These are phyloP conservation scores for Amphipyra berbera DNA, from an alignment of 2,888 invertebrate species.

Conservation along the genomic window DNA sequence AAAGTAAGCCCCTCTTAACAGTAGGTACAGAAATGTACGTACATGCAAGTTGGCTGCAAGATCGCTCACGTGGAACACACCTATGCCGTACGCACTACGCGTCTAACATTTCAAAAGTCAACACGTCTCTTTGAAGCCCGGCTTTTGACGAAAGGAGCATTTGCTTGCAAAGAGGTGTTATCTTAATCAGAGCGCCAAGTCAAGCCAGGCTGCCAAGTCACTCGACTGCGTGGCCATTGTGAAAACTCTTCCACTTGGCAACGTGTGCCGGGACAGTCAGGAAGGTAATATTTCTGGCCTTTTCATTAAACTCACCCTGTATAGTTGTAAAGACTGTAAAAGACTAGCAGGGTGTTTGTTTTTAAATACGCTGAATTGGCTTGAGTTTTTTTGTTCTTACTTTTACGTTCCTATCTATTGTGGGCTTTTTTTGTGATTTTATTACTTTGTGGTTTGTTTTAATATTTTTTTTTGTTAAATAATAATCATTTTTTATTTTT, in stretches of 20 bases:
- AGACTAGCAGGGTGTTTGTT: conserved; percentile 9
- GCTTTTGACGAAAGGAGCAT: conserved; percentile 69
- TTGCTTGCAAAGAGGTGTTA: conserved; percentile 76
- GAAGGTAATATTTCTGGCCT: conserved; percentile 78
- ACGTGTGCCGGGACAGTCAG: conserved; percentile 63
- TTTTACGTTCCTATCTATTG: background rate
- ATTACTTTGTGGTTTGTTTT: background rate
- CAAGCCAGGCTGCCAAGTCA: conserved; percentile 63
- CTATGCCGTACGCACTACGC: conserved; percentile 4
- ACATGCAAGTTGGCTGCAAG: conserved; percentile 28
- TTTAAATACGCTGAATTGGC: background rate
- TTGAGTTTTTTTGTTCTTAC: background rate
- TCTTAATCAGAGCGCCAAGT: conserved; percentile 81
- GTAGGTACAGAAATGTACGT: conserved; percentile 7
- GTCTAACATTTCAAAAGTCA: conserved; percentile 71
- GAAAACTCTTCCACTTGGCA: conserved; percentile 72
- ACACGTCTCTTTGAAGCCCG: conserved; percentile 70
- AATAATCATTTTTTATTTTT: too few species aligned
- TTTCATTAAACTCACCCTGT: conserved; percentile 69
- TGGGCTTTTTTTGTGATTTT: background rate
- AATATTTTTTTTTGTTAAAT: too few species aligned
- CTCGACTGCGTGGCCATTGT: conserved; percentile 73
- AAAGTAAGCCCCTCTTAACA: conserved; percentile 13
- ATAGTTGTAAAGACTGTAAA: conserved; percentile 6
- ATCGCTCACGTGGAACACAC: conserved; percentile 46